Percentiles rank a stretch among this genome's conserved stretches.
These are phyloP conservation scores for Blennius ocellaris DNA, from an alignment of 2,113 vertebrate species.

Conservation along the genomic window DNA sequence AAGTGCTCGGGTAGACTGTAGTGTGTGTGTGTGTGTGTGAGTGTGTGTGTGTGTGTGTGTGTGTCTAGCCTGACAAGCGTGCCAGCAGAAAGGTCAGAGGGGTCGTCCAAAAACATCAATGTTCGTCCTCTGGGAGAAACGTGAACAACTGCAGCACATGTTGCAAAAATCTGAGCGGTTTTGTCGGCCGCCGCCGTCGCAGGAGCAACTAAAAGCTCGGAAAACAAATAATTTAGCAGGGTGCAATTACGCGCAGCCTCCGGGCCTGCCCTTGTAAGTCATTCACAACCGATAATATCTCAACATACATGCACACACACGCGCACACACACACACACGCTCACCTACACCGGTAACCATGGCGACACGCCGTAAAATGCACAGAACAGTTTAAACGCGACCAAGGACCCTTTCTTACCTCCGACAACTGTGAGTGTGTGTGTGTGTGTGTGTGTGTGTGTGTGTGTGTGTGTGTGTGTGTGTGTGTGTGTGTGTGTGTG, in stretches of 20 bases:
- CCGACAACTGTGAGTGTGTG: constrained; percentile 13
- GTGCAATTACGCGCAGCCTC: too few relatives aligned
- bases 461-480: constrained; percentile 7
- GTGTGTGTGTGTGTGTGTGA: background rate
- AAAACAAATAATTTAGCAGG: background rate
- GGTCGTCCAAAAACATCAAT: too few relatives aligned
- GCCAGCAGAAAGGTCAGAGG: background rate
- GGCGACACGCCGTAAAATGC: background rate
- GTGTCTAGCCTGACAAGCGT: background rate
- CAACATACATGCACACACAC: background rate
- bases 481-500: constrained; percentile 31
- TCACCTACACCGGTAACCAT: background rate
- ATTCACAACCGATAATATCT: constrained; percentile 17
- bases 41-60: background rate
- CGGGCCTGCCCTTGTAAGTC: background rate
- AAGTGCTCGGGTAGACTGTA: too few relatives aligned
- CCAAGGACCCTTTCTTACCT: background rate
- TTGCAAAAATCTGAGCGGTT: too few relatives aligned
- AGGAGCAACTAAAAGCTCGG: background rate
- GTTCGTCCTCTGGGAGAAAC: too few relatives aligned
- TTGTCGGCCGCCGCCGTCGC: too few relatives aligned
- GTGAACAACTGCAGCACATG: too few relatives aligned
- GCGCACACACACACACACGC: background rate
- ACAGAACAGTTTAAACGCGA: constrained; percentile 22
- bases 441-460: constrained; percentile 33